Base-by-base conservation (phyloP, 1,140 invertebrate species). In the Pinna nobilis region DNA sequence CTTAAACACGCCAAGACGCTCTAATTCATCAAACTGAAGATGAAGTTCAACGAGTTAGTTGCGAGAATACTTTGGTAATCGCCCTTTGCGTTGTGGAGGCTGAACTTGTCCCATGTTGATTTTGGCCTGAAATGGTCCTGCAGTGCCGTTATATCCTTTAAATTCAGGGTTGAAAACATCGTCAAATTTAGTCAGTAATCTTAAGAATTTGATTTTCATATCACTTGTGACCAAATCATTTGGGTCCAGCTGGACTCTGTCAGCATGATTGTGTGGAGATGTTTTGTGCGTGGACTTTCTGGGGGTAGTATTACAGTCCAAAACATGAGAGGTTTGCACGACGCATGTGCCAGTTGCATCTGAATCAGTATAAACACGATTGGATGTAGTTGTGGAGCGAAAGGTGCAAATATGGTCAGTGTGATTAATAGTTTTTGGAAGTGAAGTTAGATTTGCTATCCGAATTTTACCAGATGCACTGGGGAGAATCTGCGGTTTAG, bases 21-120 rank as follows among this genome's bases (percentile, higher is more conserved):
- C 59, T 3, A 79, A 44, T 30, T 78, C 80, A 64, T 78, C 63
- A 59, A 78, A 80, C 33, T 77, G 57, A 6, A 72, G 23, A 51
- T 79, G 77, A 18, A 78, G 49, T 25, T 74, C 65, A 30, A 15
- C 23, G 0, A 77, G 59, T 33, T 76, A 71, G 20, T 66, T 23
- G 50, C 37, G 33, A 5, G 74, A 66, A 37, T 81, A 78, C 61
- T 73, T 69, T 23, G 74, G 77, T 23, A 82, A 15, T 41, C 81
- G 51, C 0, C 79, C 77, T 32, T 81, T 79, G 1, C 74, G 53
- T 61, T 82, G 74, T 7, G 70, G 76, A 7, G 70, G 74, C 51
- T 47, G 72, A 25, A 55, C 74, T 2, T 73, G 70, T n/a, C 76
- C 77, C 69, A 79, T 75, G 32, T 79, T 77, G 2, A 79, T 63